A percentile compares a stretch with the other conserved stretches of the same genome.
Evolutionary conservation across 2,113 vertebrate species (phyloP).

Genomic region (Pagrus major): DNA sequence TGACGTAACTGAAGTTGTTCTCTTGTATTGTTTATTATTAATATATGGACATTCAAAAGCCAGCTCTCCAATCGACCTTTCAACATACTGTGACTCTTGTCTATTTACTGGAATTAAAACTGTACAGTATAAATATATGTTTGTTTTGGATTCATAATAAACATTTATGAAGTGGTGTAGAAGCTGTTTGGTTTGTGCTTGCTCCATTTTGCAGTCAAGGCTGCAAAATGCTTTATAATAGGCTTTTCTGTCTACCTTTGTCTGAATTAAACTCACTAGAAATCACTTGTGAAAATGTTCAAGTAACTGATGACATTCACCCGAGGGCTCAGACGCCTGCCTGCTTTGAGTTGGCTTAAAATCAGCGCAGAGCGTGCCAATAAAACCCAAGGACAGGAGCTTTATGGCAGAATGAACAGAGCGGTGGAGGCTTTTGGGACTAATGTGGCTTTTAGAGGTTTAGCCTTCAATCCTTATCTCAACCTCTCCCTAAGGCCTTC

Average conservation of each 20-base stretch:
- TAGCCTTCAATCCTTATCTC: conserved; percentile 70
- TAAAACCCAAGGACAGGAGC: conserved; percentile 67
- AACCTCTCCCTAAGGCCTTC: conserved; percentile 34
- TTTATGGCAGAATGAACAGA: conserved; percentile 63
- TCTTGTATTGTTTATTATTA: conserved; percentile 37
- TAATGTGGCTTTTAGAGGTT: conserved; percentile 69
- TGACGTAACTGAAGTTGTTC: conserved; percentile 38
- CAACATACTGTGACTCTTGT: conserved; percentile 72
- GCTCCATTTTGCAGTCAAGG: neutral
- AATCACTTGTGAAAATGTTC: conserved; percentile 36
- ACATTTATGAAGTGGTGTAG: conserved; percentile 51
- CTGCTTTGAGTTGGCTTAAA: conserved; percentile 52
- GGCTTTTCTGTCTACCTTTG: neutral
- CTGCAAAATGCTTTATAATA: neutral
- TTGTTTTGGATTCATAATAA: conserved; percentile 68
- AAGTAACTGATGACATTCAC: conserved; percentile 25
- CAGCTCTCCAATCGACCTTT: conserved; percentile 56
- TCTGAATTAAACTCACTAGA: conserved; percentile 16
- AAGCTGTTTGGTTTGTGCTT: neutral
- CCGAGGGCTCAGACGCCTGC: conserved; percentile 33
- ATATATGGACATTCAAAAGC: conserved; percentile 53
- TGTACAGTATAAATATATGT: conserved; percentile 61
- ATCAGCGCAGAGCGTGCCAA: conserved; percentile 48
- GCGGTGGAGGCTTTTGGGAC: conserved; percentile 53
- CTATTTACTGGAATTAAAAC: conserved; percentile 68